Evolutionary conservation across 37 sponge, comb jelly and placozoan species (phyloP).

Genomic region (Eunapius fragilis): DNA sequence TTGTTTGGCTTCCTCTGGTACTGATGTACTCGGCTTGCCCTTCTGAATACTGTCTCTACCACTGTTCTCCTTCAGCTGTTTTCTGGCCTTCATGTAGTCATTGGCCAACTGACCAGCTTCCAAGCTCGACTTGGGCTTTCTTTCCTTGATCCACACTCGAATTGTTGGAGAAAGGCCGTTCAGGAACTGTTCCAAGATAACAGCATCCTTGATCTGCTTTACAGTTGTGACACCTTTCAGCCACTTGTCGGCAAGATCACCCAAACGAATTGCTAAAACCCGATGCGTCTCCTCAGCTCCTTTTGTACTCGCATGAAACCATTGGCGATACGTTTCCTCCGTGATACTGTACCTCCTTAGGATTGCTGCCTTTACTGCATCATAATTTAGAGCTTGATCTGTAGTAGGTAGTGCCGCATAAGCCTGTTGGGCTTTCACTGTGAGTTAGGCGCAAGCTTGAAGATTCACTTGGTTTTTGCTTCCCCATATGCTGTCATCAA

Average conservation of each 20-base stretch:
- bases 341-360: too few relatives aligned
- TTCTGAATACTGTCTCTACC: too few relatives aligned
- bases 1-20: too few relatives aligned
- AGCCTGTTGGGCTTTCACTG: conserved; percentile 44
- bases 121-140: conserved; percentile 26
- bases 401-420: too few relatives aligned
- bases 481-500: too few relatives aligned
- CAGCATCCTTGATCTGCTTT: conserved; percentile 1
- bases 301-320: conserved; percentile 4
- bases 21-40: too few relatives aligned
- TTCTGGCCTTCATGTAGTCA: conserved; percentile 35
- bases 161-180: conserved; percentile 17
- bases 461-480: neutral
- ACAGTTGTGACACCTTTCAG: neutral
- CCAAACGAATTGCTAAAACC: conserved; percentile 16
- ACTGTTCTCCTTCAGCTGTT: too few relatives aligned
- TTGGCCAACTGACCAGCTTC: too few relatives aligned
- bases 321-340: conserved; percentile 18
- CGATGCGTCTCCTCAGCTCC: conserved; percentile 5
- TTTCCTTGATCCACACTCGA: conserved; percentile 30
- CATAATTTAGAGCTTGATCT: conserved; percentile 29
- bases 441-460: conserved; percentile 28
- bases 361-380: conserved; percentile 36
- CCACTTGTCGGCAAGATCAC: conserved; percentile 38
- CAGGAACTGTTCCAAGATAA: conserved; percentile 43